Conservation (phyloP, 2,113 vertebrate genomes). For the Chionodraco myersi region DNA sequence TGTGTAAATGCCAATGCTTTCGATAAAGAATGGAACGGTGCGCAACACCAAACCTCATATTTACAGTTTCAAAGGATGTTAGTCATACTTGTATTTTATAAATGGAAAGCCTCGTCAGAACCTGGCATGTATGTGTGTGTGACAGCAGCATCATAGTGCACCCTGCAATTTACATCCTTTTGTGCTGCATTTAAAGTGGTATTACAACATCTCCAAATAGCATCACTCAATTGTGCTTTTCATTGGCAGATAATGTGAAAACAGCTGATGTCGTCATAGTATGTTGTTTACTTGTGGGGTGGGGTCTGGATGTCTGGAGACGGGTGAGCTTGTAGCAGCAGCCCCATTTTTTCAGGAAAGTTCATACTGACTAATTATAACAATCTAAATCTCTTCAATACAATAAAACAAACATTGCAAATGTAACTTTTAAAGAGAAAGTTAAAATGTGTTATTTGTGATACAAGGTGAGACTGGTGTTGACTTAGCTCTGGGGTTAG, state of each 20-base stretch:
- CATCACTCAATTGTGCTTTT: conserved; percentile 1
- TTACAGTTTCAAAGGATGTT: neutral
- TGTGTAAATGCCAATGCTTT: neutral
- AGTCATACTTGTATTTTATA: neutral
- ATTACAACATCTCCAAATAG: neutral
- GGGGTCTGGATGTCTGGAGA: conserved; percentile 4
- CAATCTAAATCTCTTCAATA: neutral
- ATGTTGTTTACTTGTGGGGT: neutral
- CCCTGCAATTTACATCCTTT: neutral
- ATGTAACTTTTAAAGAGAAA: neutral
- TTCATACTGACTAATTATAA: neutral
- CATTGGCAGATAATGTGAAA: neutral
- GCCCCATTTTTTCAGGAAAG: neutral
- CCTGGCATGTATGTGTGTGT: too few species aligned
- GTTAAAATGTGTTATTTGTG: neutral
- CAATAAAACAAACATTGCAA: neutral
- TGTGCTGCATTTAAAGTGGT: neutral
- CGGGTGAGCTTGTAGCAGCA: neutral
- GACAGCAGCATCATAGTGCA: neutral
- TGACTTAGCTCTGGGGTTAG: neutral
- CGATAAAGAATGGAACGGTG: neutral
- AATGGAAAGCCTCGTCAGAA: neutral
- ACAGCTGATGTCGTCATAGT: neutral
- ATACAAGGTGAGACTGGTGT: neutral
- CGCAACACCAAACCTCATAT: neutral